A percentile compares a stretch with the other conserved stretches of the same genome.
Conservation (phyloP, 1,140 invertebrate species). For the Pseudomyrmex sp. region DNA sequence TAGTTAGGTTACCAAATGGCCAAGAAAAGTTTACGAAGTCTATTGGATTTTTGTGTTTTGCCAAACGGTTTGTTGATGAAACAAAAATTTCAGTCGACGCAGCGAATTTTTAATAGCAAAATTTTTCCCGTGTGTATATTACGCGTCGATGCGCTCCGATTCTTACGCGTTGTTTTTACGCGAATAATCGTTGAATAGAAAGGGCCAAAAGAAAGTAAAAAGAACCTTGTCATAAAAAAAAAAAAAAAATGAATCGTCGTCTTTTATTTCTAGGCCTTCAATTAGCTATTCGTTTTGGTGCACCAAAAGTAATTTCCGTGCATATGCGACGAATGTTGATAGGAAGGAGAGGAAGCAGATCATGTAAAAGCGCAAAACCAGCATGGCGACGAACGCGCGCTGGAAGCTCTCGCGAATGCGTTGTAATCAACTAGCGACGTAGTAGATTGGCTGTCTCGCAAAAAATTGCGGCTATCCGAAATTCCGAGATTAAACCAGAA, state of each 20-base stretch:
- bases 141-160: too few relatives aligned
- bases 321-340: constrained; percentile 7
- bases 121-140: neutral
- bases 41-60: too few relatives aligned
- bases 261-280: neutral
- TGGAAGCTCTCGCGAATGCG: constrained; percentile 27
- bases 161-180: neutral
- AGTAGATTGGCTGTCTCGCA: constrained; percentile 48
- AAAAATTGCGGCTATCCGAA: constrained; percentile 53
- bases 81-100: too few relatives aligned
- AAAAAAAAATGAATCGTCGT: neutral
- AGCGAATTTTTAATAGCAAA: too few relatives aligned
- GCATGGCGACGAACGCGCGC: constrained; percentile 33
- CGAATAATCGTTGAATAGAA: neutral
- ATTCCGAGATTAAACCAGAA: constrained; percentile 62
- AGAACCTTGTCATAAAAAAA: neutral
- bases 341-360: neutral
- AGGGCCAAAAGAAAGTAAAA: neutral
- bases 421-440: constrained; percentile 58
- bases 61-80: too few relatives aligned
- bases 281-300: constrained; percentile 22
- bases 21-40: too few relatives aligned
- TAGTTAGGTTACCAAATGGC: too few relatives aligned
- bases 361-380: constrained; percentile 56
- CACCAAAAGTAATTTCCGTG: constrained; percentile 36